phyloP scores from a whole-genome alignment of 1,140 invertebrate genomes.

The Sinonovacula constricta region DNA sequence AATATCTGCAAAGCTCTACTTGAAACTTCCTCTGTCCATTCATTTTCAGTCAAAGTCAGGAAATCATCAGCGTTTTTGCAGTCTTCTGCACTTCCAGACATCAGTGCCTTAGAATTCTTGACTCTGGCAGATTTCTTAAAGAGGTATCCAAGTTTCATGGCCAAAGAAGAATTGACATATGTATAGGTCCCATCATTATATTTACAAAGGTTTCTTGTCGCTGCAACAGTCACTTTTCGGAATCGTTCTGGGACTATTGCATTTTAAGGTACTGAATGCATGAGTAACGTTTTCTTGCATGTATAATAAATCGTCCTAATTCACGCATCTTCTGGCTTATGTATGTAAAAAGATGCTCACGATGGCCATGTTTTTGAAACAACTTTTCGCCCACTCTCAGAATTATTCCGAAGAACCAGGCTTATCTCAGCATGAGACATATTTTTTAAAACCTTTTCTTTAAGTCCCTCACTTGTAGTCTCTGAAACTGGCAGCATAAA shows the following conservation, averaged over 20 bases:
- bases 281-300: constrained; percentile 40
- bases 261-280: constrained; percentile 37
- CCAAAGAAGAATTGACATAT: constrained; percentile 52
- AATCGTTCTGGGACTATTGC: constrained; percentile 43
- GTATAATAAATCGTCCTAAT: constrained; percentile 47
- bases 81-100: constrained; percentile 1
- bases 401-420: constrained; percentile 51
- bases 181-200: constrained; percentile 42
- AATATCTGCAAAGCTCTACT: constrained; percentile 46
- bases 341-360: constrained; percentile 34
- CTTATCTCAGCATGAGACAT: constrained; percentile 47
- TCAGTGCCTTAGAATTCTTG: constrained; percentile 38
- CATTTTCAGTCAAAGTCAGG: constrained; percentile 33
- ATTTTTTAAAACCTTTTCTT: constrained; percentile 44
- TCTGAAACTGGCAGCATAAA: constrained; percentile 38
- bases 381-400: constrained; percentile 49
- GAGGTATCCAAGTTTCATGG: constrained; percentile 53
- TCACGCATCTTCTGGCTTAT: constrained; percentile 56
- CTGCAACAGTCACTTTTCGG: constrained; percentile 12
- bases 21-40: constrained; percentile 50
- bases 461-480: constrained; percentile 35
- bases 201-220: constrained; percentile 40
- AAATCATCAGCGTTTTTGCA: constrained; percentile 47
- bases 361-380: constrained; percentile 53
- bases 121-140: constrained; percentile 56